Conservation (phyloP, 2,888 invertebrate species). For the Notodonta dromedarius region DNA sequence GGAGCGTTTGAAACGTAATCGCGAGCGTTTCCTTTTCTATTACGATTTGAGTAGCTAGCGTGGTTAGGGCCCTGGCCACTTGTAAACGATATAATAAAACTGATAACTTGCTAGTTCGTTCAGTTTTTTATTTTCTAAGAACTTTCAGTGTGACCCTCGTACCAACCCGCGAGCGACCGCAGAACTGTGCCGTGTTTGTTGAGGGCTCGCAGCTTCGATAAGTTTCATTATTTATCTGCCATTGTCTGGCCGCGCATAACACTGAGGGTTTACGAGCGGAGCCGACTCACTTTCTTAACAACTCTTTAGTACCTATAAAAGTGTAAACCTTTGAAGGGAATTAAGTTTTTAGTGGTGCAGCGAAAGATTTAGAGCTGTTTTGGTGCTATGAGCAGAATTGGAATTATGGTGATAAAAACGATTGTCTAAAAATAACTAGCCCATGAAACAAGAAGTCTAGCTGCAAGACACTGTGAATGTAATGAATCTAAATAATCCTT, state of each 20-base stretch:
- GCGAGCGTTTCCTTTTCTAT: too few relatives aligned
- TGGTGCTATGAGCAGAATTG: conserved; percentile 2
- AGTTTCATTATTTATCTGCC: conserved; percentile 77
- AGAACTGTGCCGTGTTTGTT: conserved; percentile 34
- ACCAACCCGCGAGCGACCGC: conserved; percentile 14
- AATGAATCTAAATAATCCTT: too few relatives aligned
- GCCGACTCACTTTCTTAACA: conserved; percentile 59
- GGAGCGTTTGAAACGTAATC: too few relatives aligned
- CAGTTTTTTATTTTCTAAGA: too few relatives aligned
- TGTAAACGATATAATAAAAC: too few relatives aligned
- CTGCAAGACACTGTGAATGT: too few relatives aligned
- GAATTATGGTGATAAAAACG: not conserved
- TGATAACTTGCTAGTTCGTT: too few relatives aligned
- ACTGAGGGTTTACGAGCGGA: conserved; percentile 59
- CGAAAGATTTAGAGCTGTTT: conserved; percentile 14
- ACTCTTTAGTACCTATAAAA: conserved; percentile 65
- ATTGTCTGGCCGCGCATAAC: conserved; percentile 69
- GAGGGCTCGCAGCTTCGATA: conserved; percentile 52
- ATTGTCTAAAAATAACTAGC: not conserved
- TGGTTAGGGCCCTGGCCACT: too few relatives aligned
- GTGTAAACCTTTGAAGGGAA: conserved; percentile 57
- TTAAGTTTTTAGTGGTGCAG: conserved; percentile 57
- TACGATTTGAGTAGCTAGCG: too few relatives aligned
- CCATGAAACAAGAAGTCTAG: too few relatives aligned
- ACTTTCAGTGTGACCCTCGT: too few relatives aligned